Evolutionary conservation across 2,113 vertebrate genomes (phyloP).

Genomic region (Spermophilus dauricus): DNA sequence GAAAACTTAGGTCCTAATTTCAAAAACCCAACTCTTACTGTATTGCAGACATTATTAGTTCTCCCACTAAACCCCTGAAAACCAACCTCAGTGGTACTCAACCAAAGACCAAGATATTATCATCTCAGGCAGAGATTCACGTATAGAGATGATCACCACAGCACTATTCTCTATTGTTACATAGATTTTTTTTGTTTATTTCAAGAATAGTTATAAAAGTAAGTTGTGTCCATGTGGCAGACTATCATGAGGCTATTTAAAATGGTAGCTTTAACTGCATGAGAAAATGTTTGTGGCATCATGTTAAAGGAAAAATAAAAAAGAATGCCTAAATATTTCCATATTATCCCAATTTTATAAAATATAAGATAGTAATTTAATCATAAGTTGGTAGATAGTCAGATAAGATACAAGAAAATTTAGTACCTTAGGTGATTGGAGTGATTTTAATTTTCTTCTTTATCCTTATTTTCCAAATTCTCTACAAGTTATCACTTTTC

Average conservation of each 20-base stretch:
- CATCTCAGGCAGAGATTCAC: neutral
- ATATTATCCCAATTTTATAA: neutral
- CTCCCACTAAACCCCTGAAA: neutral
- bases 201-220: slow-evolving; percentile 20
- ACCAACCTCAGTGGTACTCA: neutral
- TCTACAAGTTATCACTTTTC: slow-evolving; percentile 33
- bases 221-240: neutral
- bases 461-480: slow-evolving; percentile 44
- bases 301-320: neutral
- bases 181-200: no score
- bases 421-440: slow-evolving; percentile 28
- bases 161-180: no score
- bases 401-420: neutral
- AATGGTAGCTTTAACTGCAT: slow-evolving; percentile 34
- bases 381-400: neutral
- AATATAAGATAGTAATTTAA: neutral
- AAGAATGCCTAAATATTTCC: neutral
- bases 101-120: slow-evolving; percentile 18
- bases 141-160: neutral
- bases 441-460: slow-evolving; percentile 48
- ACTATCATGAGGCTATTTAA: slow-evolving; percentile 9
- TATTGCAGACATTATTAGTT: neutral
- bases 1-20: slow-evolving; percentile 12
- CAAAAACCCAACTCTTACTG: slow-evolving; percentile 41
- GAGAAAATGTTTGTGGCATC: slow-evolving; percentile 51